Percentiles rank a stretch among this genome's conserved stretches.
Evolutionary conservation across 2,113 vertebrate genomes (phyloP).

Genomic region (Bos taurus): DNA sequence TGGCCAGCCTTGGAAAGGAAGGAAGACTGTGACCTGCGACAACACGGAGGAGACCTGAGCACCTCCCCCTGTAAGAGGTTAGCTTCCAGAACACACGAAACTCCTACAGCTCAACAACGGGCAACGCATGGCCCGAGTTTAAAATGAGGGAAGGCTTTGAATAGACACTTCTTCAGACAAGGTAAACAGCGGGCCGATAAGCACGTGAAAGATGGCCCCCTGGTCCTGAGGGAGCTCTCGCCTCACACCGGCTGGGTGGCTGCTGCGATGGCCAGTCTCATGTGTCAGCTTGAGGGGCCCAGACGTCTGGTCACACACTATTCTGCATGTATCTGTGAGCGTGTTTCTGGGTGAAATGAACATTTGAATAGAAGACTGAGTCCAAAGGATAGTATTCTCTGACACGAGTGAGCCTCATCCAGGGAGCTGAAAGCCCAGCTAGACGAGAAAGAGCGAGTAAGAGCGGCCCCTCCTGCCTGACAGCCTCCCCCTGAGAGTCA

Average conservation of each 20-base stretch:
- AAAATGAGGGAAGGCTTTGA: not conserved
- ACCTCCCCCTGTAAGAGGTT: accelerated
- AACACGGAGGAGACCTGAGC: not conserved
- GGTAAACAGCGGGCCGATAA: not conserved
- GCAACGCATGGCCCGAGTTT: accelerated
- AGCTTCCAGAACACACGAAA: accelerated
- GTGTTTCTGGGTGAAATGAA: not conserved
- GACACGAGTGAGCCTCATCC: not conserved
- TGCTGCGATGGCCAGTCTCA: accelerated
- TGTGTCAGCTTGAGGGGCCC: not conserved
- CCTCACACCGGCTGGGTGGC: accelerated
- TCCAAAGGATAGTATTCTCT: not conserved
- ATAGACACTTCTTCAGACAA: not conserved
- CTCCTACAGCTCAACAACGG: not conserved
- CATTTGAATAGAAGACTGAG: not conserved
- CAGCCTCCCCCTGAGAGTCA: too few species aligned
- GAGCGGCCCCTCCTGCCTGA: not conserved
- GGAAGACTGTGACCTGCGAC: too few species aligned
- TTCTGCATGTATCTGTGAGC: not conserved
- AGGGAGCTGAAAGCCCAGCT: not conserved
- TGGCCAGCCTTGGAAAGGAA: not conserved
- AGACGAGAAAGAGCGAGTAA: not conserved
- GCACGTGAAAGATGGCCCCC: too few species aligned
- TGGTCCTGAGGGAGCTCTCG: accelerated
- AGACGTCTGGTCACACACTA: not conserved